Evolutionary conservation across 2,113 vertebrate genomes (phyloP).

Genomic region (Montifringilla adamsi): DNA sequence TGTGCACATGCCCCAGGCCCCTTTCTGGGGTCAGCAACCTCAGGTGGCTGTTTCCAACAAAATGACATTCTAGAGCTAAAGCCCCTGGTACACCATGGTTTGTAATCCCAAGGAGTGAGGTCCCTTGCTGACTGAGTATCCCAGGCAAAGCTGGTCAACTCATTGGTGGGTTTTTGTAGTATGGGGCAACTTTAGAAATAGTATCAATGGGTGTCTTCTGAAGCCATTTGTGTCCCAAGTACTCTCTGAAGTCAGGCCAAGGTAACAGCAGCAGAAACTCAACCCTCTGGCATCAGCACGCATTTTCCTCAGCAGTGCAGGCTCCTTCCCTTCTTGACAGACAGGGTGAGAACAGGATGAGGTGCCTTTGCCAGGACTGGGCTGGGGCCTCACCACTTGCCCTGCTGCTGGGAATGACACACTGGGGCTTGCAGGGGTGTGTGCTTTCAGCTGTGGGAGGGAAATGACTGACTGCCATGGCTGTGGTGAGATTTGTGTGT

Average conservation of each 20-base stretch:
- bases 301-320: not conserved
- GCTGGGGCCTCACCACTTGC: not conserved
- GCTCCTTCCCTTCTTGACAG: not conserved
- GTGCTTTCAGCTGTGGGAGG: not conserved
- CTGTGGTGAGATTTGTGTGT: not conserved
- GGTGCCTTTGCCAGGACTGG: not conserved
- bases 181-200: not conserved
- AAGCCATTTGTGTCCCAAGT: not conserved
- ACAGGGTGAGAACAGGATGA: not conserved
- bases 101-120: not conserved
- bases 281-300: not conserved
- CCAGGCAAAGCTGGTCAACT: not conserved
- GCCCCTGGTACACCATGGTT: not conserved
- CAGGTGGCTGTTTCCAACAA: not conserved
- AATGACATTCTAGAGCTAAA: not conserved
- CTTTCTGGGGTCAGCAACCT: not conserved
- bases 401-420: not conserved
- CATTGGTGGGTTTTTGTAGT: not conserved
- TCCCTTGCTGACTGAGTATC: not conserved
- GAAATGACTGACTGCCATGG: not conserved
- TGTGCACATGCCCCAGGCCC: not conserved
- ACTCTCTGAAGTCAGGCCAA: not conserved
- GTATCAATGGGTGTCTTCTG: not conserved
- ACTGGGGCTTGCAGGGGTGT: not conserved
- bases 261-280: not conserved